Conservation (phyloP, 1,140 invertebrate species). For the Cotesia chilonis region DNA sequence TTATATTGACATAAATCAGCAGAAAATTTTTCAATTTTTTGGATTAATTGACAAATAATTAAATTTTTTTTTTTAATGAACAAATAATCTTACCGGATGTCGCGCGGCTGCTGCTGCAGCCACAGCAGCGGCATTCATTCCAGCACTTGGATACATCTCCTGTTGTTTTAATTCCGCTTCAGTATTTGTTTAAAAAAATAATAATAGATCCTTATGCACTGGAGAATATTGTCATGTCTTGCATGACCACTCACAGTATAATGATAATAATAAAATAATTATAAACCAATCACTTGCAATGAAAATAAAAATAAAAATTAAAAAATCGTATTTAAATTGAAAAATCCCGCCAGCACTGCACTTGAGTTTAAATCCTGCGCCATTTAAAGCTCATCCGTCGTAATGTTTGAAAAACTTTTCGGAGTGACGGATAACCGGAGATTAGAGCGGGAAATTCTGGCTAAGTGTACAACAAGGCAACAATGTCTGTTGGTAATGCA, state of each 20-base stretch:
- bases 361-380: constrained; percentile 23
- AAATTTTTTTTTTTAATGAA: too few species aligned
- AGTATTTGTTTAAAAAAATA: constrained; percentile 18
- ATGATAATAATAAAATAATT: too few species aligned
- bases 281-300: too few species aligned
- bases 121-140: constrained; percentile 71
- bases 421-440: neutral
- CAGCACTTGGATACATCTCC: constrained; percentile 69
- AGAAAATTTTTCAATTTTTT: too few species aligned
- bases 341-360: constrained; percentile 27
- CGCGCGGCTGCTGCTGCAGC: constrained; percentile 69
- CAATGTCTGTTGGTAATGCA: constrained; percentile 29
- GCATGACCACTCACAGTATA: constrained; percentile 5
- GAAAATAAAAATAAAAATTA: neutral
- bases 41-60: too few species aligned
- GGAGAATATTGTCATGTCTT: constrained; percentile 31
- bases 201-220: constrained; percentile 25
- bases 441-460: constrained; percentile 44
- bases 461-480: constrained; percentile 1
- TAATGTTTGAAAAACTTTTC: neutral
- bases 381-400: constrained; percentile 10
- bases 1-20: too few species aligned
- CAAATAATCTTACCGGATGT: constrained; percentile 66
- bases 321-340: constrained; percentile 20
- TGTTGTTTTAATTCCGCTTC: constrained; percentile 6